Evolutionary conservation across 1,140 invertebrate genomes (phyloP).

Genomic region (Colletes gigas): DNA sequence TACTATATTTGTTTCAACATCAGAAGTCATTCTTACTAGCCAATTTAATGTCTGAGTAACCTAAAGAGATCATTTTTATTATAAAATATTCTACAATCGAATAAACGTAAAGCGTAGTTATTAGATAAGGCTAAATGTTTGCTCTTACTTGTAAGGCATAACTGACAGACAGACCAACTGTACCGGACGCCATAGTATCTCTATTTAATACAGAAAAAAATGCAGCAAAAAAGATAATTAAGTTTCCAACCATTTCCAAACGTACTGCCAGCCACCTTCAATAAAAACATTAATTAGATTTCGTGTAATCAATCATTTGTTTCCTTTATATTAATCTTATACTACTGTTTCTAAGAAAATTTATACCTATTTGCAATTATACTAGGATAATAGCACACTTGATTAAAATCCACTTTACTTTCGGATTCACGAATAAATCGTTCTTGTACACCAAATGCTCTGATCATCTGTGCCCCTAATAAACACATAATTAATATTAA

Average conservation of each 20-base stretch:
- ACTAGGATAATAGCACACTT: conserved; percentile 93
- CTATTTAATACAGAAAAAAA: conserved; percentile 92
- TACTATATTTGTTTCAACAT: conserved; percentile 98
- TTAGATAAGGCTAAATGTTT: background rate
- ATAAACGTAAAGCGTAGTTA: background rate
- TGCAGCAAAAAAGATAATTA: conserved; percentile 94
- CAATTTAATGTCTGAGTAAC: conserved; percentile 97
- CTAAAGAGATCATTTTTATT: conserved; percentile 74
- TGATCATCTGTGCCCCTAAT: conserved; percentile 87
- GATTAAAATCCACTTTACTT: conserved; percentile 92
- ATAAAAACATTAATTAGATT: conserved; percentile 27
- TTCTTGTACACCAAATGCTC: conserved; percentile 88
- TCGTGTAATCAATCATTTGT: background rate
- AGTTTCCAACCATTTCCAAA: conserved; percentile 95
- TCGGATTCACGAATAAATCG: conserved; percentile 93
- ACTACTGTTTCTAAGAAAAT: conserved; percentile 17
- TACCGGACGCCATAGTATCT: conserved; percentile 86
- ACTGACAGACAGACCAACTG: conserved; percentile 94
- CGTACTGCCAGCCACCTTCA: conserved; percentile 93
- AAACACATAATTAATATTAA: conserved; percentile 32
- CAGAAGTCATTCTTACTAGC: conserved; percentile 97
- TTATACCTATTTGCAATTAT: conserved; percentile 90
- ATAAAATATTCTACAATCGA: background rate
- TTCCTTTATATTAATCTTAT: background rate
- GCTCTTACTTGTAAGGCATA: conserved; percentile 90